Evolutionary conservation across 1,140 invertebrate species (phyloP).

Genomic region (Lordiphosa stackelbergi): DNA sequence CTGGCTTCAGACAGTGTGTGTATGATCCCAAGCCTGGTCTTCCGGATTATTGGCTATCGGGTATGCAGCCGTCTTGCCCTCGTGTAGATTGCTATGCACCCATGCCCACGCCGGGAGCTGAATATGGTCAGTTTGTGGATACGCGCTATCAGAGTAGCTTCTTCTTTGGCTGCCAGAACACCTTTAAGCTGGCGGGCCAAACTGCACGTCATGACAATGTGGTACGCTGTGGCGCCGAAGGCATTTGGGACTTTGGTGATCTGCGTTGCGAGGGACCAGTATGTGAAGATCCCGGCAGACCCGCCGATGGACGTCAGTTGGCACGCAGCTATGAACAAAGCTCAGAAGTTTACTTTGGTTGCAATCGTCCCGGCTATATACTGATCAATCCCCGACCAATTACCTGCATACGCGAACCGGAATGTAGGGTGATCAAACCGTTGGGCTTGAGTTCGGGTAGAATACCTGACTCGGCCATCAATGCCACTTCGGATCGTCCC

Average conservation of each 20-base stretch:
- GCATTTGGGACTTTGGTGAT: constrained; percentile 98
- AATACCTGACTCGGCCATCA: constrained; percentile 97
- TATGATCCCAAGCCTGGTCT: constrained; percentile 94
- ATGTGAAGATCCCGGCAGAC: constrained; percentile 95
- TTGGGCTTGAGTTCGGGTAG: constrained; percentile 92
- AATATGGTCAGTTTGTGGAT: constrained; percentile 91
- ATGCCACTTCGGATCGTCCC: constrained; percentile 93
- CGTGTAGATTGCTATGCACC: constrained; percentile 92
- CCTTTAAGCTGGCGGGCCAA: constrained; percentile 95
- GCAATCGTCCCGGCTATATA: constrained; percentile 93
- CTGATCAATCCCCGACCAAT: constrained; percentile 94
- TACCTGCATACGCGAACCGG: constrained; percentile 92
- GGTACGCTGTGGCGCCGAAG: constrained; percentile 92
- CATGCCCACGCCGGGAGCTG: constrained; percentile 92
- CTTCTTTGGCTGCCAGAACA: constrained; percentile 97
- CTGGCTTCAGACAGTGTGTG: constrained; percentile 93
- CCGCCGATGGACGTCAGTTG: constrained; percentile 92
- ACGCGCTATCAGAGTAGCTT: constrained; percentile 95
- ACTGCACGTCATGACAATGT: constrained; percentile 94
- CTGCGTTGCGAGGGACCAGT: constrained; percentile 96
- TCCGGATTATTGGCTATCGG: constrained; percentile 95
- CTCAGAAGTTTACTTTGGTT: constrained; percentile 93
- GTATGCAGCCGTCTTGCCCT: constrained; percentile 89
- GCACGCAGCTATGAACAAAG: constrained; percentile 95
- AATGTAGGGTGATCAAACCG: constrained; percentile 95